These are phyloP conservation scores for Dasypogon diadema DNA, from an alignment of 2,888 invertebrate genomes.

Conservation along the genomic window DNA sequence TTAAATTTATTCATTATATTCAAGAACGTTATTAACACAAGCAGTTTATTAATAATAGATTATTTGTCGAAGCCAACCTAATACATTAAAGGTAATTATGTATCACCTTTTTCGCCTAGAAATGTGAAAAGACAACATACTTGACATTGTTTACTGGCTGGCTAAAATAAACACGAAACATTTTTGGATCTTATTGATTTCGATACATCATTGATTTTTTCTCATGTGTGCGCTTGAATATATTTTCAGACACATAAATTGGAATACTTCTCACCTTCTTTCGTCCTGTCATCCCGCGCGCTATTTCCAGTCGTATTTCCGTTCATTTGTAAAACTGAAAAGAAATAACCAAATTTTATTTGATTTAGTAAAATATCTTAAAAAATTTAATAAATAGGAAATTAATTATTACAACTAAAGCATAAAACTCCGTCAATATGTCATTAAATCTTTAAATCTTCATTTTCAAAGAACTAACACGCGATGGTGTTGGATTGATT, in stretches of 20 bases:
- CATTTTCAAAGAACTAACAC: no score
- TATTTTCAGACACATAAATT: slow-evolving; percentile 2
- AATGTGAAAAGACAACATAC: background rate
- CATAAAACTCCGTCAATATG: no score
- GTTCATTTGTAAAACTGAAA: slow-evolving; percentile 68
- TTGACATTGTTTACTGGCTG: background rate
- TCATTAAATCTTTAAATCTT: no score
- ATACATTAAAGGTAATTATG: background rate
- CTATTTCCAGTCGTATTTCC: slow-evolving; percentile 61
- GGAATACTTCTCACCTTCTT: slow-evolving; percentile 25
- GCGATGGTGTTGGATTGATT: no score
- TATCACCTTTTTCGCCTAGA: background rate
- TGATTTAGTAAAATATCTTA: slow-evolving; percentile 40
- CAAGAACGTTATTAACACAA: no score
- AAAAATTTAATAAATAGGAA: no score
- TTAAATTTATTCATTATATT: no score
- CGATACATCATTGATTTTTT: slow-evolving; percentile 21
- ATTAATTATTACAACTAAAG: no score
- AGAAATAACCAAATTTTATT: background rate
- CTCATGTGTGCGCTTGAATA: background rate
- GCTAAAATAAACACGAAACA: slow-evolving; percentile 19
- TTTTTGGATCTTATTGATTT: slow-evolving; percentile 8
- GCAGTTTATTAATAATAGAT: no score
- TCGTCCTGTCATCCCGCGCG: slow-evolving; percentile 59
- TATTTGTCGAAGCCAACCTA: no score